Base-by-base conservation (phyloP, 2,888 invertebrate genomes). In the Amphimallon solstitiale region DNA sequence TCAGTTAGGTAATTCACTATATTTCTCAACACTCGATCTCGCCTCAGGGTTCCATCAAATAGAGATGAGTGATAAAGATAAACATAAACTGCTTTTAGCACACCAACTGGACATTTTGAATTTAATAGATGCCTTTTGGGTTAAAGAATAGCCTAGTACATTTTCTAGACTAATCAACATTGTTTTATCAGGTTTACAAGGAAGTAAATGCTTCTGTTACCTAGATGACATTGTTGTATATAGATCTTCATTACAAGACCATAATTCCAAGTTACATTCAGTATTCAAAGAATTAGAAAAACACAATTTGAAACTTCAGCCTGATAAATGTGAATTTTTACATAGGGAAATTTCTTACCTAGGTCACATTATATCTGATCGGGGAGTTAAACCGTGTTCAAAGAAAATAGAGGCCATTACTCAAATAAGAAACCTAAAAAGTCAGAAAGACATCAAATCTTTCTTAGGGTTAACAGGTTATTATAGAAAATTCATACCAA, bases 191-290 rank as follows among this genome's bases (percentile, higher is more conserved):
- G 60, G 46, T 2, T 14, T 60, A 46, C 40, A 43, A 29, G 60
- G 46, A 12, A 45, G 9, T 6, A 60, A 60, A 60, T 45, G 60
- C 23, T 60, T 60, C 23, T 43, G 43, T 23, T 40, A 60, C 43
- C 19, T 80, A 9, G 79, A 81, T 52, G 79, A 81, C 65, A 74
- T 80, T 5, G 73, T 80, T 0, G 73, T 79, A 43, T 40, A 70
- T 60, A 74, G 71, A 1, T 19, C 29, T 37, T 56, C 29, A 10
- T 60, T 45, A 46, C 10, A 15, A 17, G 45, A 60, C 12, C 40
- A 43, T 15, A 60, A 60, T 45, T 10, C 12, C 10, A 60, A 60
- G 19, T 14, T 40, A 40, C 43, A 10, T 15, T 15, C n/a, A 4
- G 40, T 60, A 6, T 60, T 54, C 15, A 17, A 54, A 35, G 21